phyloP scores from a whole-genome alignment of 2,888 invertebrate species.

The Dolichopus griseipennis region DNA sequence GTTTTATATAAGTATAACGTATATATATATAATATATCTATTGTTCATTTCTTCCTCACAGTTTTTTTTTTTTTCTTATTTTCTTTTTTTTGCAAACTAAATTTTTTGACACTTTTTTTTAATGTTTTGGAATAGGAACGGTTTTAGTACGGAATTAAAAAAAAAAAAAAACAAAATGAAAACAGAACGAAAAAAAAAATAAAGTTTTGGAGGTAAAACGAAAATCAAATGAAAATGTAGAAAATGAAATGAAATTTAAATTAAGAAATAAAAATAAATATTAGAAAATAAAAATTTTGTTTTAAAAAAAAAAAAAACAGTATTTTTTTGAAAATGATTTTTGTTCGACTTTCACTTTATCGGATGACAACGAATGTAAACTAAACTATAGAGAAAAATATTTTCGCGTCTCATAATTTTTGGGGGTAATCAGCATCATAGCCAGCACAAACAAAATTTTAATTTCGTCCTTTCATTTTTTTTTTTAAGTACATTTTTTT shows the following conservation, averaged over 20 bases:
- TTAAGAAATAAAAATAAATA: neutral
- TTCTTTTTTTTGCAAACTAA: too few relatives aligned
- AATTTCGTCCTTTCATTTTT: too few relatives aligned
- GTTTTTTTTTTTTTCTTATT: too few relatives aligned
- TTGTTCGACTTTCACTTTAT: slow-evolving; percentile 7
- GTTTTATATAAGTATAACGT: too few relatives aligned
- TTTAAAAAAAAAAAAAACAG: neutral
- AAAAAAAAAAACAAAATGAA: neutral
- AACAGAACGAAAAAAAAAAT: neutral
- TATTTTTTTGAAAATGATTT: neutral
- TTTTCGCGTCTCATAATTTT: neutral
- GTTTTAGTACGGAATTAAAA: too few relatives aligned
- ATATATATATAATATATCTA: too few relatives aligned
- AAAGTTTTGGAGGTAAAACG: neutral
- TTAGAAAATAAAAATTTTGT: neutral
- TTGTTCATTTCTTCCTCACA: too few relatives aligned
- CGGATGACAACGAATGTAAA: slow-evolving; percentile 9
- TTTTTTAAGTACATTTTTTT: neutral
- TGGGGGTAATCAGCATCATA: slow-evolving; percentile 8
- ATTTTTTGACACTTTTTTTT: too few relatives aligned
- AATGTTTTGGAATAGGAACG: too few relatives aligned
- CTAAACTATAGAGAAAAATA: slow-evolving; percentile 9
- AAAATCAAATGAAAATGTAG: neutral
- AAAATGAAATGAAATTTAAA: neutral
- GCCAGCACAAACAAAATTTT: neutral